A percentile compares a stretch with the other conserved stretches of the same genome.
These are phyloP conservation scores for Notiomystis cincta DNA, from an alignment of 2,113 vertebrate genomes.

Conservation along the genomic window DNA sequence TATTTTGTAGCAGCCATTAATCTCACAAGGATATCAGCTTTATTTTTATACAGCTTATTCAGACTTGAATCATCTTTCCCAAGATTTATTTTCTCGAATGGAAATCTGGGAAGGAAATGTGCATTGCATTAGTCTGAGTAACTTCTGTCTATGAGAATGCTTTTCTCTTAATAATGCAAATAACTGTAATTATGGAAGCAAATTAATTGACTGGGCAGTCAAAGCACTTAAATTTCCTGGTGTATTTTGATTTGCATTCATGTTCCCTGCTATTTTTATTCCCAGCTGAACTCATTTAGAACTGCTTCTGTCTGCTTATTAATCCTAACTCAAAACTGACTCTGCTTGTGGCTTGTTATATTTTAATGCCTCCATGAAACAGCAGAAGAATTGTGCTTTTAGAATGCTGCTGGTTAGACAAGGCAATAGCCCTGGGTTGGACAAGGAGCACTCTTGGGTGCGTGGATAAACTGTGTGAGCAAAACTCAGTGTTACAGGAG, in stretches of 20 bases:
- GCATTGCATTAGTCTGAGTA: conserved; percentile 3
- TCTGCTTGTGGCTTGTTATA: not conserved
- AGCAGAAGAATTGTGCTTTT: not conserved
- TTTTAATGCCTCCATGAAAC: not conserved
- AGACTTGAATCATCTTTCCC: not conserved
- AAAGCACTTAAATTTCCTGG: conserved; percentile 7
- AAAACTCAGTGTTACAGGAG: not conserved
- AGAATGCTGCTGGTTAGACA: not conserved
- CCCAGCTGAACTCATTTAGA: not conserved
- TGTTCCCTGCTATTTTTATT: conserved; percentile 52
- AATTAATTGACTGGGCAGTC: conserved; percentile 53
- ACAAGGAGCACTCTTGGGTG: not conserved
- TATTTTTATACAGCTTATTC: conserved; percentile 28
- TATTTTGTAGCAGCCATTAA: not conserved
- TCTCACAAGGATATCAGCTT: not conserved
- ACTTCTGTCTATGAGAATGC: not conserved
- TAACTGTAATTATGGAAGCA: conserved; percentile 23
- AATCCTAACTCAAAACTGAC: not conserved
- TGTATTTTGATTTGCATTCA: conserved; percentile 32
- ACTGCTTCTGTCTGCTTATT: not conserved
- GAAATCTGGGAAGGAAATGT: conserved; percentile 31
- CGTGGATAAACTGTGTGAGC: rapidly evolving
- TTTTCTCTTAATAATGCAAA: conserved; percentile 39
- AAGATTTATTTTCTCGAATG: conserved; percentile 26
- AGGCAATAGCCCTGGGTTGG: not conserved